phyloP scores from a whole-genome alignment of 2,888 invertebrate species.

The Tinea pellionella region DNA sequence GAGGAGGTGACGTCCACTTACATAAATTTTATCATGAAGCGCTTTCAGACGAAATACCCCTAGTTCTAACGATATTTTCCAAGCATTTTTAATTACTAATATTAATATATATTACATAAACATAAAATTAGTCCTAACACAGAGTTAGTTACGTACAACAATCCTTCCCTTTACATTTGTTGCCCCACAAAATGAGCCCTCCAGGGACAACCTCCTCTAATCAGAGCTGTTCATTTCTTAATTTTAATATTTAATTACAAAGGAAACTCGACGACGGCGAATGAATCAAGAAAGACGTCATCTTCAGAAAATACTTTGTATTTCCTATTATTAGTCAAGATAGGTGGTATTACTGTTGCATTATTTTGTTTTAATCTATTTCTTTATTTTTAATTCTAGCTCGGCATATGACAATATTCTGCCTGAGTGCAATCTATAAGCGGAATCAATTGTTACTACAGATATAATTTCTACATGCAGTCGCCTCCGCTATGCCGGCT shows the following conservation, averaged over 20 bases:
- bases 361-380: not conserved
- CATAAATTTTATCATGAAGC: too few relatives aligned
- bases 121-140: not conserved
- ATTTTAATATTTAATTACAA: conserved; percentile 73
- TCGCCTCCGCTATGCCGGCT: too few relatives aligned
- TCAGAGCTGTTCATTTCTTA: conserved; percentile 72
- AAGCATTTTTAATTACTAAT: too few relatives aligned
- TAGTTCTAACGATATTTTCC: too few relatives aligned
- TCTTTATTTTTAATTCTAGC: not conserved
- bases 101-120: not conserved
- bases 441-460: too few relatives aligned
- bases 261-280: conserved; percentile 67
- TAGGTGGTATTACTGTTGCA: not conserved
- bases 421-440: too few relatives aligned
- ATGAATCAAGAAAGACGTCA: conserved; percentile 59
- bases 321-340: conserved; percentile 55
- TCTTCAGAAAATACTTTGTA: conserved; percentile 58
- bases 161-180: conserved; percentile 11
- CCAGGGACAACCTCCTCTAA: conserved; percentile 66
- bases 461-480: too few relatives aligned
- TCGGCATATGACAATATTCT: too few relatives aligned
- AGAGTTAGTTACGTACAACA: not conserved
- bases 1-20: too few relatives aligned
- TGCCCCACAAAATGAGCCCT: conserved; percentile 30
- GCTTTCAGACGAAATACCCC: too few relatives aligned